phyloP scores from a whole-genome alignment of 2,888 invertebrate species.

The Calameuta pallipes region DNA sequence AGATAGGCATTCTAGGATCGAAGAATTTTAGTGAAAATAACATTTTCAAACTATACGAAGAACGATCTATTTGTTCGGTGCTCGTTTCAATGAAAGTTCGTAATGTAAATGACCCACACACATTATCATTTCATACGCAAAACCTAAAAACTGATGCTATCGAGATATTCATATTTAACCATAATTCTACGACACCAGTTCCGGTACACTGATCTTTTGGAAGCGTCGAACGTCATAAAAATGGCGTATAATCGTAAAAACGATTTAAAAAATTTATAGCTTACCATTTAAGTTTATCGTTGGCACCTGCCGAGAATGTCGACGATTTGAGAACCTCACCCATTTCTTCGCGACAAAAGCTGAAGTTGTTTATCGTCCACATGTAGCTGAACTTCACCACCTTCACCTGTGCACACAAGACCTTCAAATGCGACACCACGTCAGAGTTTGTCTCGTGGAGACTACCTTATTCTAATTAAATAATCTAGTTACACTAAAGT shows the following conservation, averaged over 20 bases:
- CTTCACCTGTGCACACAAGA: conserved; percentile 84
- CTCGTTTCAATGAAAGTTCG: too few relatives aligned
- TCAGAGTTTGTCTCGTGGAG: conserved; percentile 50
- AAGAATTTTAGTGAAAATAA: neutral
- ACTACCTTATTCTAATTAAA: conserved; percentile 41
- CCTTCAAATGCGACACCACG: conserved; percentile 59
- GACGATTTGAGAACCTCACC: conserved; percentile 99
- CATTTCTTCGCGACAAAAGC: conserved; percentile 99
- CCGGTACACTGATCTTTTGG: neutral
- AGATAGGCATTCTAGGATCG: neutral
- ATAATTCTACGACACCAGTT: neutral
- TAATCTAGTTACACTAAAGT: conserved; percentile 33
- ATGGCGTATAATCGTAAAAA: neutral
- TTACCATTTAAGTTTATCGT: conserved; percentile 99
- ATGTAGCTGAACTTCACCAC: conserved; percentile 99
- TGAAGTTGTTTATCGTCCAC: conserved; percentile 99
- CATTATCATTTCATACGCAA: neutral
- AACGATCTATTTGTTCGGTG: too few relatives aligned
- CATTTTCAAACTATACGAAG: too few relatives aligned
- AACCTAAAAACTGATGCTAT: neutral
- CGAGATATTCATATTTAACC: neutral
- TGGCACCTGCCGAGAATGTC: conserved; percentile 99
- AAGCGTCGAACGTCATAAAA: neutral
- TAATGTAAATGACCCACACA: neutral
- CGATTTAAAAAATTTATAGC: conserved; percentile 27